Evolutionary conservation across 30 jellyfish, hydroid and myxozoan genomes (phyloP).

Genomic region (Pelagia noctiluca): DNA sequence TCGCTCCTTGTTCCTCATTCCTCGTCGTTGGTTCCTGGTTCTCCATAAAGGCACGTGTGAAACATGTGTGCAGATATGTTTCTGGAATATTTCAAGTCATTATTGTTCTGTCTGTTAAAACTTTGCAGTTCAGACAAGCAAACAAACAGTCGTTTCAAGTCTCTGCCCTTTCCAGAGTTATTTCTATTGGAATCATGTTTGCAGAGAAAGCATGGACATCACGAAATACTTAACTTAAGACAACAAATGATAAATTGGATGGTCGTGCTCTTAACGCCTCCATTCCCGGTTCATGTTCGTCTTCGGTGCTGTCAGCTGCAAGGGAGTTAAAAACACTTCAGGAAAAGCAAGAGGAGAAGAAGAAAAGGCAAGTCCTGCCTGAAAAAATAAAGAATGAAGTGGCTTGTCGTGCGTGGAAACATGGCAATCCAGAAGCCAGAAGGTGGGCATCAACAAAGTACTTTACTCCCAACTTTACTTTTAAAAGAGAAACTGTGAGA

Average conservation of each 20-base stretch:
- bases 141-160: constrained; percentile 3
- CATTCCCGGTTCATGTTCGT: constrained; percentile 44
- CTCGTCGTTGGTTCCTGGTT: constrained; percentile 1
- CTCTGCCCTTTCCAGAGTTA: neutral
- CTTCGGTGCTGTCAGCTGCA: constrained; percentile 42
- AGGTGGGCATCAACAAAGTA: constrained; percentile 58
- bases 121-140: constrained; percentile 6
- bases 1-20: constrained; percentile 4
- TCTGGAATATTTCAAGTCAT: neutral
- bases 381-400: constrained; percentile 42
- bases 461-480: constrained; percentile 32
- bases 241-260: constrained; percentile 42
- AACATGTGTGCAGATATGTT: neutral
- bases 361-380: constrained; percentile 55
- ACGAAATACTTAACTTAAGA: constrained; percentile 10
- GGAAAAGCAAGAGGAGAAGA: constrained; percentile 19
- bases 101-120: neutral
- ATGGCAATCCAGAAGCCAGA: constrained; percentile 70
- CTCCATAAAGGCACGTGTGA: neutral
- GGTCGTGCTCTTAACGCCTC: constrained; percentile 58
- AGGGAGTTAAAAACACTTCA: constrained; percentile 40
- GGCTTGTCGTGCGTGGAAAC: constrained; percentile 51
- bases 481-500: constrained; percentile 57
- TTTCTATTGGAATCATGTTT: neutral
- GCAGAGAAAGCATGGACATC: constrained; percentile 14